Evolutionary conservation across 1,140 invertebrate genomes (phyloP).

Genomic region (Pogonus chalceus): DNA sequence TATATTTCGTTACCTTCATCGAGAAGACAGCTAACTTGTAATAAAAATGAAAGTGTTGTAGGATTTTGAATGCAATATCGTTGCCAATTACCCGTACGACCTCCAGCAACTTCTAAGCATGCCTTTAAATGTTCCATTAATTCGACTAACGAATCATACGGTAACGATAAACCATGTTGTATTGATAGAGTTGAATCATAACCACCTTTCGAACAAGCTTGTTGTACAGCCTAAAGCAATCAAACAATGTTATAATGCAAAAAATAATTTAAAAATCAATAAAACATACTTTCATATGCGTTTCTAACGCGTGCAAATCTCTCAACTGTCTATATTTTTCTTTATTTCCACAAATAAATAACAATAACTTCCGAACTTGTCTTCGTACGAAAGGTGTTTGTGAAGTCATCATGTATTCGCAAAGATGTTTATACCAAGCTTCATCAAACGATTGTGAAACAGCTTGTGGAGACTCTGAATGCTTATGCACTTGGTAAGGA

Average conservation of each 20-base stretch:
- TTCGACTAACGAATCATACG: conserved; percentile 84
- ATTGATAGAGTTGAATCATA: conserved; percentile 38
- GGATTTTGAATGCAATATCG: conserved; percentile 70
- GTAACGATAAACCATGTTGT: conserved; percentile 41
- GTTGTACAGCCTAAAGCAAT: conserved; percentile 40
- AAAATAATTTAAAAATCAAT: conserved; percentile 1
- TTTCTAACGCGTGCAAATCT: conserved; percentile 82
- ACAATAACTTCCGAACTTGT: conserved; percentile 79
- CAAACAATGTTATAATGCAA: conserved; percentile 9
- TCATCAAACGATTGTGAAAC: conserved; percentile 44
- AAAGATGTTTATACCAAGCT: conserved; percentile 72
- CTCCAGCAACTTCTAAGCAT: conserved; percentile 84
- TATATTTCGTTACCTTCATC: conserved; percentile 57
- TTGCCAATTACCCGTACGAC: conserved; percentile 92
- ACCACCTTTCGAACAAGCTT: conserved; percentile 48
- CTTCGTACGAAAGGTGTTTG: conserved; percentile 65
- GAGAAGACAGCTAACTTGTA: conserved; percentile 67
- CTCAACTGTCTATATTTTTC: conserved; percentile 89
- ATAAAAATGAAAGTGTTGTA: conserved; percentile 66
- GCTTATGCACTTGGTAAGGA: conserved; percentile 86
- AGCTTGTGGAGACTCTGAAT: conserved; percentile 46
- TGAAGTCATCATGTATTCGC: conserved; percentile 94
- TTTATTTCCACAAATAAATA: conserved; percentile 91
- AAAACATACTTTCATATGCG: conserved; percentile 57
- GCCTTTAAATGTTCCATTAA: conserved; percentile 92